phyloP scores from a whole-genome alignment of 1,140 invertebrate genomes.

The Drosophila ambigua region DNA sequence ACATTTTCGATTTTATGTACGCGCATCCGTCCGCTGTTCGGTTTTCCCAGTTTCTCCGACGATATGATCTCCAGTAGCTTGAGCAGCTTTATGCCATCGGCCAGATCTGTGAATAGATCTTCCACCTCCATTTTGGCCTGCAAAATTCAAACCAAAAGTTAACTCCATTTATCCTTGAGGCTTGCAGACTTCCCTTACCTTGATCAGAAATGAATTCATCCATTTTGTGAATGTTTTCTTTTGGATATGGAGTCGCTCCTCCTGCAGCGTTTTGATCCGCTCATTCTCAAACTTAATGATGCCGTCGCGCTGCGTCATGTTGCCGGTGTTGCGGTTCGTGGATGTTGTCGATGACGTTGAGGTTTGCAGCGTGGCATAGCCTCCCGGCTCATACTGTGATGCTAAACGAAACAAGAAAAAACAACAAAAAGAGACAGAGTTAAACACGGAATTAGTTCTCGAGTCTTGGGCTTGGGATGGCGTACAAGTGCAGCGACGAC shows the following conservation, averaged over 20 bases:
- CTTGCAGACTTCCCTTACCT: slow-evolving; percentile 86
- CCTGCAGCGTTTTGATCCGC: slow-evolving; percentile 97
- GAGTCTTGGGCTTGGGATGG: slow-evolving; percentile 19
- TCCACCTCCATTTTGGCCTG: slow-evolving; percentile 97
- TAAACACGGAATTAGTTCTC: slow-evolving; percentile 43
- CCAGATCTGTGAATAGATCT: slow-evolving; percentile 97
- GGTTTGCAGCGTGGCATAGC: slow-evolving; percentile 86
- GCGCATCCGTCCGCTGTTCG: slow-evolving; percentile 98
- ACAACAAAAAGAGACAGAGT: slow-evolving; percentile 8
- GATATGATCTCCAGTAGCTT: slow-evolving; percentile 99
- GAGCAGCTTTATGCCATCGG: slow-evolving; percentile 97
- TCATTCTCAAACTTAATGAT: slow-evolving; percentile 97
- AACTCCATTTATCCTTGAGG: slow-evolving; percentile 18
- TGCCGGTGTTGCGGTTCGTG: slow-evolving; percentile 86
- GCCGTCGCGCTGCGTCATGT: slow-evolving; percentile 95
- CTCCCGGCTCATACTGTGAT: slow-evolving; percentile 89
- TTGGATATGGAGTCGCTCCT: slow-evolving; percentile 98
- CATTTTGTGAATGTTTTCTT: slow-evolving; percentile 99
- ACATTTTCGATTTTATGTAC: slow-evolving; percentile 99
- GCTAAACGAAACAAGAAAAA: slow-evolving; percentile 83
- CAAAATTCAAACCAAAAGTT: slow-evolving; percentile 24
- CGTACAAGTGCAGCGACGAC: slow-evolving; percentile 20
- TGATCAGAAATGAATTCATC: slow-evolving; percentile 99
- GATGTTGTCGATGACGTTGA: slow-evolving; percentile 60
- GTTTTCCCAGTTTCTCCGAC: slow-evolving; percentile 97